These are phyloP conservation scores for Lithophane semibrunnea DNA, from an alignment of 2,888 invertebrate species.

Conservation along the genomic window DNA sequence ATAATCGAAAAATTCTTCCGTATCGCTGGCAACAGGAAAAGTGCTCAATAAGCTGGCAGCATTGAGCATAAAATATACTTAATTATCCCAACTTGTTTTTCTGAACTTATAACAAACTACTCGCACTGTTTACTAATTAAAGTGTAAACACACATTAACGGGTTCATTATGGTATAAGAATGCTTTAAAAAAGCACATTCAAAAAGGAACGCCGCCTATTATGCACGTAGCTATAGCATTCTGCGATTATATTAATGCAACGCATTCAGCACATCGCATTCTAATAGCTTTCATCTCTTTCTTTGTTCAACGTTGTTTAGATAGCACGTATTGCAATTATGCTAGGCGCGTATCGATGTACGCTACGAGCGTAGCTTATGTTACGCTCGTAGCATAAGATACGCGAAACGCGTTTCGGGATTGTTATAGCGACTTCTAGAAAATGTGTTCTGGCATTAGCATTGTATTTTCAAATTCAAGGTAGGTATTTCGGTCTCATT, in stretches of 20 bases:
- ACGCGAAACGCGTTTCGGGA: not conserved
- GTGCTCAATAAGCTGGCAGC: too few species aligned
- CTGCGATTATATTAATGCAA: not conserved
- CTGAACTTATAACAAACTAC: not conserved
- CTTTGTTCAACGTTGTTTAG: not conserved
- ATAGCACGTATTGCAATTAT: slow-evolving; percentile 15
- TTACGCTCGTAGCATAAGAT: not conserved
- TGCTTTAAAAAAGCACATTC: not conserved
- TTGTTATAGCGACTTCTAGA: not conserved
- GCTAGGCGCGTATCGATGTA: slow-evolving; percentile 3
- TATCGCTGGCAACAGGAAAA: too few species aligned
- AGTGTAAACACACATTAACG: not conserved
- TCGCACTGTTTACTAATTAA: not conserved
- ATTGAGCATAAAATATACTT: too few species aligned
- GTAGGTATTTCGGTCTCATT: not conserved
- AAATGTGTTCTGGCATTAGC: not conserved
- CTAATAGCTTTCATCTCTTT: not conserved
- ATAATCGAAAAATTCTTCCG: too few species aligned
- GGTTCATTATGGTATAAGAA: not conserved
- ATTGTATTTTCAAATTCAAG: not conserved
- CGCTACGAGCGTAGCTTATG: not conserved
- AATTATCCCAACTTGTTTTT: not conserved
- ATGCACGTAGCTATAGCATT: not conserved
- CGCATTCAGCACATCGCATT: not conserved
- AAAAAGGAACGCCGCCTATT: not conserved